Evolutionary conservation across 2,113 vertebrate genomes (phyloP).

Genomic region (Calonectris borealis): DNA sequence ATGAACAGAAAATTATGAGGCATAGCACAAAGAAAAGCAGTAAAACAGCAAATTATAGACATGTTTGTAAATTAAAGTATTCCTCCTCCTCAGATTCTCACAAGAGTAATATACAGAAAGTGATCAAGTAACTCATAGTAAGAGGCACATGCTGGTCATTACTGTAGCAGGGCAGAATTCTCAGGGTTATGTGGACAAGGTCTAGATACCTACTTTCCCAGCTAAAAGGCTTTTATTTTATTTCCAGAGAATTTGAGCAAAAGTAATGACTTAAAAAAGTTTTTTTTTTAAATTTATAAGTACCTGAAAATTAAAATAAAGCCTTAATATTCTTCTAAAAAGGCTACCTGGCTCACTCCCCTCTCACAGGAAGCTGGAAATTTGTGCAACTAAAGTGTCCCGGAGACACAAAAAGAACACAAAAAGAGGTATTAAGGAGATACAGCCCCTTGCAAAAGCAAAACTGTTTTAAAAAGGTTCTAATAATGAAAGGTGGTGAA

Average conservation of each 20-base stretch:
- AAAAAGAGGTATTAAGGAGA: not conserved
- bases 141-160: not conserved
- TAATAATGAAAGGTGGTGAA: not conserved
- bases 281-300: not conserved
- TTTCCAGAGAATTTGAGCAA: not conserved
- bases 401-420: not conserved
- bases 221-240: not conserved
- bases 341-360: not conserved
- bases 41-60: not conserved
- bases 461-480: not conserved
- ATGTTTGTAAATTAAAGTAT: not conserved
- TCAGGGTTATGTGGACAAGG: not conserved
- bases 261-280: not conserved
- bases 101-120: not conserved
- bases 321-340: not conserved
- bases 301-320: not conserved
- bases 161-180: not conserved
- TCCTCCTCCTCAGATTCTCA: not conserved
- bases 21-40: not conserved
- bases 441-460: not conserved
- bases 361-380: not conserved
- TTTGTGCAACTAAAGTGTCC: not conserved
- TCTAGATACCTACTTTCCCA: not conserved
- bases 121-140: not conserved
- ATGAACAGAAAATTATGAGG: not conserved